Percentiles rank a stretch among this genome's conserved stretches.
Evolutionary conservation across 2,113 vertebrate species (phyloP).

Genomic region (Promerops cafer): DNA sequence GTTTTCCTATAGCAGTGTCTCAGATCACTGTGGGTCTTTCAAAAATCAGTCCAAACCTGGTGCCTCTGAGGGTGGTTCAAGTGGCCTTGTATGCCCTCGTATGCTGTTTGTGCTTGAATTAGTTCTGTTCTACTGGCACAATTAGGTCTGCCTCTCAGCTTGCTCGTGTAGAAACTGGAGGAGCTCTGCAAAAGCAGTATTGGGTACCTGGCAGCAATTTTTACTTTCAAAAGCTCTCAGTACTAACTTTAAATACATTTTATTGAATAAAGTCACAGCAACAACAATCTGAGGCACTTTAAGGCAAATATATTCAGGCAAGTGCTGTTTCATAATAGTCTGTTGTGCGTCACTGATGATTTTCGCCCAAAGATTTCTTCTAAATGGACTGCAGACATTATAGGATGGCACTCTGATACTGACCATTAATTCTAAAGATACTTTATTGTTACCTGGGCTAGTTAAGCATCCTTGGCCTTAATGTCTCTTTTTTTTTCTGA

Average conservation of each 20-base stretch:
- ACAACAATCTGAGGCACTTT: background rate
- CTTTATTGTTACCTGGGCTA: background rate
- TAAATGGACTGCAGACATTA: background rate
- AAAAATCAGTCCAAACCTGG: background rate
- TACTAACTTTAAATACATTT: background rate
- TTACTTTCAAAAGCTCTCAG: background rate
- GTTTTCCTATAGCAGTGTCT: background rate
- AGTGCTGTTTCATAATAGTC: background rate
- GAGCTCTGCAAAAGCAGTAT: background rate
- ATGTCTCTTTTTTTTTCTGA: background rate
- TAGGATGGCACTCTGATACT: background rate
- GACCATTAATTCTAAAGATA: background rate
- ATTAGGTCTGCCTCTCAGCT: background rate
- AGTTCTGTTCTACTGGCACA: background rate
- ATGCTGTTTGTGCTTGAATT: background rate
- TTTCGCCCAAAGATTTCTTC: background rate
- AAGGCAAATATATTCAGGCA: background rate
- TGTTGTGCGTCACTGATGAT: background rate
- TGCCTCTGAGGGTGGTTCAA: background rate
- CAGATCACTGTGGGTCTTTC: background rate
- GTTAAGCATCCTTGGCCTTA: constrained; percentile 29
- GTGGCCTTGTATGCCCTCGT: background rate
- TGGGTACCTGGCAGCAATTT: background rate
- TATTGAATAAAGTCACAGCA: background rate
- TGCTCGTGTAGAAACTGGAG: background rate